Evolutionary conservation across 2,797 vertebrate genomes (phyloP), one percentile per base, ranked within the genome.

Genomic region (Hipposideros larvatus): DNA sequence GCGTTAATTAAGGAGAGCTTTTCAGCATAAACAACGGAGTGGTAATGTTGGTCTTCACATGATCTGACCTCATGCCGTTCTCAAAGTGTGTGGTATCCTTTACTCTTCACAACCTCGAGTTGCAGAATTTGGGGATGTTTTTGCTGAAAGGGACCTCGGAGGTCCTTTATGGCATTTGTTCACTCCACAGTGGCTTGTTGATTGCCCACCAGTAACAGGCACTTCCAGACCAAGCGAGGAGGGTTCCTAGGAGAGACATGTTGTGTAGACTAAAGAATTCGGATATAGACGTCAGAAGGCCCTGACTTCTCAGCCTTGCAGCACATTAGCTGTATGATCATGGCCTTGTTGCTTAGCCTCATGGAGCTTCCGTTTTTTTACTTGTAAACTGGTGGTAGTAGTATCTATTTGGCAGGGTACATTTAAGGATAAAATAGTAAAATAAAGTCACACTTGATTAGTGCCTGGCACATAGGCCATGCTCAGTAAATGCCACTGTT

Each of bases 251-350:
- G 24, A 73, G 63, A 68, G 31, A 19, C 24, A 14, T 55, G 22
- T 55, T 46, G 6, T 63, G 4, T 63, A 66, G 43, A 71, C 61
- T 13, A 9, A 65, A 77, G 46, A 43, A 61, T 31, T 7, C 2
- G 43, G 7, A 4, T 11, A 9, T 1, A 4, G 53, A 43, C 80
- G 31, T 31, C 85, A 28, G 59, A 34, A 66, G 43, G 34, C 48
- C 7, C 73, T 46, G 22, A 6, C 2, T 75, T 37, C 31, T 92
- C 37, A 71, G 37, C 21, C n/a, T 55, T 61, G 16, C 3, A 19
- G 15, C 7, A 0, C 66, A 0, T 15, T 41, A 0, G 13, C 51
- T 55, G n/a, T 2, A 1, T 65, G 31, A 28, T 4, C 0, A 0
- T 0, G 1, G 26, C 26, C 15, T 48, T 41, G 55, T 26, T 15